Evolutionary conservation across 2,113 vertebrate genomes (phyloP), one percentile per base, ranked within the genome.

Genomic region (Hymenochirus boettgeri): DNA sequence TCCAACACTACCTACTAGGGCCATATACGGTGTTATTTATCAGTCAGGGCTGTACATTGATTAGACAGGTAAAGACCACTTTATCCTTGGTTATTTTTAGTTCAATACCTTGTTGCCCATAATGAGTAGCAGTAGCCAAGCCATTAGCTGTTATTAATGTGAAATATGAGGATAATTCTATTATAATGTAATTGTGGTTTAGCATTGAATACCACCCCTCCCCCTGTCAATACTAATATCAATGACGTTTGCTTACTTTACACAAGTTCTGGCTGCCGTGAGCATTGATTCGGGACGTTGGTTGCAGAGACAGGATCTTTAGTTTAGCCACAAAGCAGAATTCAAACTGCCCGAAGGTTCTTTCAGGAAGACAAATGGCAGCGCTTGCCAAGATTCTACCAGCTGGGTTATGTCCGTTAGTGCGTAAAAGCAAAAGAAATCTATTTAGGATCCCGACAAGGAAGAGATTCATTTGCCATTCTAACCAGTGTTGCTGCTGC

Each of bases 401-500:
- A 37, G 35, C 37, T 11, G 39, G 25, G 15, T 6, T 47, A 46
- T 35, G 31, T 48, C 31, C 55, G 35, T 64, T 55, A 65, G 57
- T 48, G 22, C 33, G 23, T 24, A 22, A 45, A 58, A 47, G 52
- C 27, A 45, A 53, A 31, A 37, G 29, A 58, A 51, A 57, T 50
- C 22, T 23, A 13, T 57, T 35, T 23, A 56, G 35, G 62, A 55
- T 46, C 55, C 18, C 55, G 62, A 64, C 62, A 12, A 7, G 25
- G n/a, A n/a, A n/a, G n/a, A n/a, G n/a, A n/a, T n/a, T n/a, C n/a
- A n/a, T n/a, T n/a, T n/a, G n/a, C n/a, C n/a, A n/a, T n/a, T n/a
- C n/a, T n/a, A n/a, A n/a, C n/a, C 21, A 12, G 50, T 33, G 13
- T 62, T 21, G 5, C 23, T 1, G 19, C 23, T 6, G 10, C 10